These are phyloP conservation scores for Daphoenositta chrysoptera DNA, from an alignment of 2,113 vertebrate genomes.

Conservation along the genomic window DNA sequence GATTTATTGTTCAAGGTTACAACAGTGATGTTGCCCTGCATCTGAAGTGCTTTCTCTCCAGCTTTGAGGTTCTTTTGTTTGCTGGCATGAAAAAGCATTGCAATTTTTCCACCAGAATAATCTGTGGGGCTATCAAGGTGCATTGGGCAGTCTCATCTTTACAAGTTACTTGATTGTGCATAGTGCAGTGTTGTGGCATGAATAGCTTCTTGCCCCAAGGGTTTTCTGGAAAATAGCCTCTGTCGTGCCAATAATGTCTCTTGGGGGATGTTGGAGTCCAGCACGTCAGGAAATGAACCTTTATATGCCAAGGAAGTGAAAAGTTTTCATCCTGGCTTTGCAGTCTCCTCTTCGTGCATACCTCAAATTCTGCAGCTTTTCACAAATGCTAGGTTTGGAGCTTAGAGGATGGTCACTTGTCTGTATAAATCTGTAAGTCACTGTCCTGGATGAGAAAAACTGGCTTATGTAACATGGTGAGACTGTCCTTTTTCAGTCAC, in stretches of 20 bases:
- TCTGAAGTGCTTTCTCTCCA: not conserved
- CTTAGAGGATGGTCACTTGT: not conserved
- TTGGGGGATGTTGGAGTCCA: not conserved
- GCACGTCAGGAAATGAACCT: not conserved
- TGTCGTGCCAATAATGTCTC: not conserved
- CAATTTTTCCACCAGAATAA: not conserved
- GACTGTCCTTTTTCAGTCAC: not conserved
- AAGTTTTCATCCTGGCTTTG: not conserved
- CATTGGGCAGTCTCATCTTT: not conserved
- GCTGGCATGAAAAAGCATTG: not conserved
- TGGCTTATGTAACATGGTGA: too few species aligned
- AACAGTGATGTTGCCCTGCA: not conserved
- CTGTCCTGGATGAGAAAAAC: not conserved
- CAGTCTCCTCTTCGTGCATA: not conserved
- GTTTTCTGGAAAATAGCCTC: not conserved
- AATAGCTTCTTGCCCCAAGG: not conserved
- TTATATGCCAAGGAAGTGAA: not conserved
- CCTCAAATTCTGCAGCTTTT: not conserved
- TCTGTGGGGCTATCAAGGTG: not conserved
- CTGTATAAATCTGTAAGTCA: not conserved
- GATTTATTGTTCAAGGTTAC: not conserved
- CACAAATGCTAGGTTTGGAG: not conserved
- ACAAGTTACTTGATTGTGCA: not conserved
- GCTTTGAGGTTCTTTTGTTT: not conserved
- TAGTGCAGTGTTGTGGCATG: not conserved